Evolutionary conservation across 2,797 vertebrate species (phyloP).

Genomic region (Hippoglossus hippoglossus): DNA sequence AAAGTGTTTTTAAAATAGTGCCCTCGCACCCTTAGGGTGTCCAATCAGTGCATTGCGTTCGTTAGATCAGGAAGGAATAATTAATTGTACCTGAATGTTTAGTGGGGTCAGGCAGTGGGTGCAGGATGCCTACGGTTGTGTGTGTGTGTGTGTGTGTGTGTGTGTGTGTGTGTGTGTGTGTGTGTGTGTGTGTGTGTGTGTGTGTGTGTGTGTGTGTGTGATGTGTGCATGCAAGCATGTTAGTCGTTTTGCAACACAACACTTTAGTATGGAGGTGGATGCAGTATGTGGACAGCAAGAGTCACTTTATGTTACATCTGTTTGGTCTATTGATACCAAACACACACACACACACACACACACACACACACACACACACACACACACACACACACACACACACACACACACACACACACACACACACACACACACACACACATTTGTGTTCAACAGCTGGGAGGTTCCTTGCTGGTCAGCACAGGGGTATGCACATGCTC

Average conservation of each 20-base stretch:
- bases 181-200: slow-evolving; percentile 34
- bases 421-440: slow-evolving; percentile 1
- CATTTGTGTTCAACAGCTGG: slow-evolving; percentile 52
- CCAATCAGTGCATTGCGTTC: slow-evolving; percentile 80
- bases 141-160: slow-evolving; percentile 38
- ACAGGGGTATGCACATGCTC: no score
- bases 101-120: slow-evolving; percentile 81
- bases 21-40: slow-evolving; percentile 79
- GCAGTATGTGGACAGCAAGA: slow-evolving; percentile 35
- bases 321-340: slow-evolving; percentile 18
- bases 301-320: slow-evolving; percentile 15
- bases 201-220: slow-evolving; percentile 11
- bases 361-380: background rate
- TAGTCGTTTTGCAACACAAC: slow-evolving; percentile 48
- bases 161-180: slow-evolving; percentile 42
- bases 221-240: slow-evolving; percentile 7
- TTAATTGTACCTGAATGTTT: slow-evolving; percentile 89
- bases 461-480: slow-evolving; percentile 28
- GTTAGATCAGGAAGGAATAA: slow-evolving; percentile 86
- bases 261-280: slow-evolving; percentile 62
- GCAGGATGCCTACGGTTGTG: slow-evolving; percentile 66
- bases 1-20: slow-evolving; percentile 88
- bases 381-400: slow-evolving; percentile 18
- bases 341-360: no score
- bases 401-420: slow-evolving; percentile 5